Evolutionary conservation across 2,888 invertebrate species (phyloP).

Genomic region (Trichacis sp.): DNA sequence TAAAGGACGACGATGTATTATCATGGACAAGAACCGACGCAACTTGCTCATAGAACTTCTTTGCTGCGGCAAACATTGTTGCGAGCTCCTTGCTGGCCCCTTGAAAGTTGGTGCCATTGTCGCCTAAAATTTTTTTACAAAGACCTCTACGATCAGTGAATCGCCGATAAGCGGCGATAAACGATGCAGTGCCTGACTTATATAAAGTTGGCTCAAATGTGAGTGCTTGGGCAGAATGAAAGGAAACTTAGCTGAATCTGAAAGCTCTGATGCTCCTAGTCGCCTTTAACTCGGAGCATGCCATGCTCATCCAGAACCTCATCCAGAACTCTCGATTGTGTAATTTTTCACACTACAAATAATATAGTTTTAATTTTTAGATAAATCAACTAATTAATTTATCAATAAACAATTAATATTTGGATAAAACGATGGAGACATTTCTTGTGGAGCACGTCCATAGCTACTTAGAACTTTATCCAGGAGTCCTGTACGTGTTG

Average conservation of each 20-base stretch:
- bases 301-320: background rate
- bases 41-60: no score
- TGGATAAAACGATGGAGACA: no score
- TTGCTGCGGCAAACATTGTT: no score
- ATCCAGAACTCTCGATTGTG: no score
- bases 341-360: no score
- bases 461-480: no score
- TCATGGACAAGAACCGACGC: no score
- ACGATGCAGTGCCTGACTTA: background rate
- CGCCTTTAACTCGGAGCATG: constrained; percentile 4
- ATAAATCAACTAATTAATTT: no score
- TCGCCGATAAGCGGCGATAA: constrained; percentile 19
- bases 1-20: constrained; percentile 12
- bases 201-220: constrained; percentile 6
- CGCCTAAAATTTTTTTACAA: constrained; percentile 9
- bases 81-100: constrained; percentile 9
- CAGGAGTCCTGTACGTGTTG: no score
- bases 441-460: no score
- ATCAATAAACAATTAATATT: no score
- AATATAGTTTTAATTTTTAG: no score
- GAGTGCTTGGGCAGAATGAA: constrained; percentile 4
- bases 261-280: background rate
- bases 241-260: background rate
- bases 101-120: constrained; percentile 21
- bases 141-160: constrained; percentile 29